Base-by-base conservation (phyloP, 1,140 invertebrate genomes). In the Drosophila lini region DNA sequence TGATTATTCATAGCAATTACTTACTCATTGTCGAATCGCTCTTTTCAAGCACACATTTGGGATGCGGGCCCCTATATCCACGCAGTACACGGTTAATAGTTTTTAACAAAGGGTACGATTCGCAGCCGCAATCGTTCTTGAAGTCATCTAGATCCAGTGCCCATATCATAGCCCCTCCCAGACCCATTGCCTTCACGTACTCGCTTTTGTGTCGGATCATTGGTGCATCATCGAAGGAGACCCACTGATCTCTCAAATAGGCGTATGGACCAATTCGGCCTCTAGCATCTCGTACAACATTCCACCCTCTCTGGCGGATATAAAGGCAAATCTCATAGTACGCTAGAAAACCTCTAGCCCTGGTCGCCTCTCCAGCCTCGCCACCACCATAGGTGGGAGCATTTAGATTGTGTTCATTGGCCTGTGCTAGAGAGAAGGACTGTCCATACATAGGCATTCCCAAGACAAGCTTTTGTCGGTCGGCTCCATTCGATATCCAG, bases 151-250 rank as follows among this genome's bases (percentile, higher is more conserved):
- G 81, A 81, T 95, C 97, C 0, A 98, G 92, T 0, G 97, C 96
- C 97, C 97, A 98, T 5, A 97, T 94, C 97, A 98, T 98, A 16
- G 95, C 95, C 34, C 97, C 97, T 6, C 95, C 97, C 5, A 98
- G 92, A 2, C 94, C 95, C 93, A 96, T 95, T 5, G 95, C 94
- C 61, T 95, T 95, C 1, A 97, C 94, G 68, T 95, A 96, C 76
- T 96, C 94, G 8, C 95, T 93, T 78, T 97, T 97, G 70, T 95
- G 94, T 3, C 94, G 92, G 15, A 95, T 94, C 95, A 96, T 97
- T 15, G 94, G 93, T 41, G 95, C 94, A 92, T 97, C 97, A 88
- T 97, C 97, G 80, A 96, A 97, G 1, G 95, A 96, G 0, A 97
- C 96, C 97, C 97, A 97, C 85, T 97, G 96, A 90, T 96, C 96